Evolutionary conservation across 2,888 invertebrate genomes (phyloP).

Genomic region (Aphrophora alni): DNA sequence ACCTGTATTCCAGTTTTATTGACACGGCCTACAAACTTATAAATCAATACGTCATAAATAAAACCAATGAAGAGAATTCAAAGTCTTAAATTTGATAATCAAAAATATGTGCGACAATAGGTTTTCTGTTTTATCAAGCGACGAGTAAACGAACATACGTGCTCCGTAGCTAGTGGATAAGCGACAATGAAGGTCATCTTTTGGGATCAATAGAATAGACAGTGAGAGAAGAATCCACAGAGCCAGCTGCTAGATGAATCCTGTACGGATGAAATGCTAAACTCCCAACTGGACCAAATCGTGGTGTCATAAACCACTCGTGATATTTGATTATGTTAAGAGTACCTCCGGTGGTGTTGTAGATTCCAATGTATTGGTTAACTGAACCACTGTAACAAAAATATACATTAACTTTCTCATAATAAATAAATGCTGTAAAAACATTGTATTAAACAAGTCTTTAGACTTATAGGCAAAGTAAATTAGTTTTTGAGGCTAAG

Average conservation of each 20-base stretch:
- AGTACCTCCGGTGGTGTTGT: conserved; percentile 72
- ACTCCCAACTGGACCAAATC: conserved; percentile 87
- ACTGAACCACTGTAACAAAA: conserved; percentile 69
- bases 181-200: conserved; percentile 33
- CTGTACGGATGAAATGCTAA: conserved; percentile 90
- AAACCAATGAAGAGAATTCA: too few species aligned
- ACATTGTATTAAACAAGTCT: not conserved
- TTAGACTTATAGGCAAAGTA: too few species aligned
- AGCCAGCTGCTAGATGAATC: conserved; percentile 84
- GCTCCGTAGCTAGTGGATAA: conserved; percentile 26
- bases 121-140: too few species aligned
- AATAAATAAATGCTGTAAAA: conserved; percentile 13
- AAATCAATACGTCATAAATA: too few species aligned
- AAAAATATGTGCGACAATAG: too few species aligned
- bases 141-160: conserved; percentile 14
- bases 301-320: conserved; percentile 88
- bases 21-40: too few species aligned
- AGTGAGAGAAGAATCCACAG: conserved; percentile 82
- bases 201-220: conserved; percentile 65
- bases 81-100: too few species aligned
- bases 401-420: too few species aligned
- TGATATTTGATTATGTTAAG: conserved; percentile 81
- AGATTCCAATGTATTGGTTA: conserved; percentile 71
- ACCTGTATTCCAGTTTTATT: too few species aligned
- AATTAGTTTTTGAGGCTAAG: too few species aligned